Percentiles rank a stretch among this genome's conserved stretches.
phyloP scores from a whole-genome alignment of 2,888 invertebrate genomes.

The Anagyrus pseudococci region DNA sequence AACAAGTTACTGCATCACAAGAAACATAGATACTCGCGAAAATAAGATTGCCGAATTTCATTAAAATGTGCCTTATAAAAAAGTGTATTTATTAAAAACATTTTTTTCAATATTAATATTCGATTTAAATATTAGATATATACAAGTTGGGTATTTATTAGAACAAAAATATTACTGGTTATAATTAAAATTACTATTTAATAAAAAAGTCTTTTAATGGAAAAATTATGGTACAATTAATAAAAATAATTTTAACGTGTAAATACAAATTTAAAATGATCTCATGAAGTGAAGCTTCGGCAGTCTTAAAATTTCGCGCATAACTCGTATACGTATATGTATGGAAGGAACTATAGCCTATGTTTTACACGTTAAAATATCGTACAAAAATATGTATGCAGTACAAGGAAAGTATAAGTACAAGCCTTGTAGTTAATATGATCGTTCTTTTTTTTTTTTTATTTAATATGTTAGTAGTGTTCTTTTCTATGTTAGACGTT shows the following conservation, averaged over 20 bases:
- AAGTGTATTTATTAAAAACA: neutral
- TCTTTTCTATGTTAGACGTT: too few relatives aligned
- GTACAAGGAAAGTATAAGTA: conserved; percentile 47
- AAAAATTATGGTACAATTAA: too few relatives aligned
- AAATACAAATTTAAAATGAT: neutral
- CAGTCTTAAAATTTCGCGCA: conserved; percentile 29
- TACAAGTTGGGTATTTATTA: too few relatives aligned
- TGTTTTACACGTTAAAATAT: conserved; percentile 27
- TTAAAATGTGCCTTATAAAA: neutral
- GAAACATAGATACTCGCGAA: neutral
- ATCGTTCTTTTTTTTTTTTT: conserved; percentile 14
- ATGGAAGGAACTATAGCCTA: conserved; percentile 31
- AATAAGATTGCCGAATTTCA: conserved; percentile 11
- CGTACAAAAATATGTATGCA: conserved; percentile 47
- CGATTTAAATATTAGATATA: neutral
- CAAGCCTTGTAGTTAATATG: conserved; percentile 36
- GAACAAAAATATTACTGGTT: too few relatives aligned
- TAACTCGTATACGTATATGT: conserved; percentile 1
- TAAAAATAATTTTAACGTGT: neutral
- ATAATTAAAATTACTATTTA: too few relatives aligned
- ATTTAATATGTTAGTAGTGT: too few relatives aligned
- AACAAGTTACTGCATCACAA: neutral
- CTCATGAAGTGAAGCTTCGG: conserved; percentile 22
- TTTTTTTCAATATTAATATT: neutral
- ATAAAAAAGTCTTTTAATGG: too few relatives aligned